phyloP scores from a whole-genome alignment of 2,888 invertebrate genomes.

The Rhodophaea formosa region DNA sequence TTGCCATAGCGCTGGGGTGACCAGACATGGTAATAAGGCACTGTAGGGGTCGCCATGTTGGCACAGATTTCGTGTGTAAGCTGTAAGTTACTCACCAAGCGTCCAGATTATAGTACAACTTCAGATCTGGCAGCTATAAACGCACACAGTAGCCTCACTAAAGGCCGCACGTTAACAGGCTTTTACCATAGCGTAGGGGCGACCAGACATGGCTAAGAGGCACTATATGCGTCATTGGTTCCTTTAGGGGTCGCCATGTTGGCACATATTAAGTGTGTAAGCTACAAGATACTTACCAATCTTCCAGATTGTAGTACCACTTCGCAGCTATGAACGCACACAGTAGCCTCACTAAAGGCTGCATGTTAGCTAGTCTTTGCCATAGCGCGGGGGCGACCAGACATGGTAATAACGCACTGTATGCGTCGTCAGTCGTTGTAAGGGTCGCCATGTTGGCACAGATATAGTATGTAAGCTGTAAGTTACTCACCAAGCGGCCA shows the following conservation, averaged over 20 bases:
- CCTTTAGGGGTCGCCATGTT: slow-evolving; percentile 87
- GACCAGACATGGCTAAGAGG: slow-evolving; percentile 93
- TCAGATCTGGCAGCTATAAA: no score
- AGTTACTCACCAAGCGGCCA: slow-evolving; percentile 87
- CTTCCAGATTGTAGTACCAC: neutral
- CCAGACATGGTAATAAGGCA: no score
- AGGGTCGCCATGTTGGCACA: slow-evolving; percentile 61
- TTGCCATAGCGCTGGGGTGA: slow-evolving; percentile 96
- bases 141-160: no score
- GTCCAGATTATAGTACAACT: no score
- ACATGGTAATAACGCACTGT: slow-evolving; percentile 94
- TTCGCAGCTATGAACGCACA: slow-evolving; percentile 90
- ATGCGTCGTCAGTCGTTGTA: slow-evolving; percentile 84
- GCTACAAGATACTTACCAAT: no score
- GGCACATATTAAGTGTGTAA: no score
- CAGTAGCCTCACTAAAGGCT: slow-evolving; percentile 94
- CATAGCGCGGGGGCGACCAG: slow-evolving; percentile 94
- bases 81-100: slow-evolving; percentile 87
- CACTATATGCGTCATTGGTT: slow-evolving; percentile 90
- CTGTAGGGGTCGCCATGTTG: no score
- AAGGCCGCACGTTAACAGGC: slow-evolving; percentile 94
- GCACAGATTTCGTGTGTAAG: no score
- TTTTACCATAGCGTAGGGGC: slow-evolving; percentile 96
- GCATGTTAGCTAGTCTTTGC: slow-evolving; percentile 96
- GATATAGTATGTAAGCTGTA: no score